These are phyloP conservation scores for Athripsodes cinereus DNA, from an alignment of 2,888 invertebrate species.

Conservation along the genomic window DNA sequence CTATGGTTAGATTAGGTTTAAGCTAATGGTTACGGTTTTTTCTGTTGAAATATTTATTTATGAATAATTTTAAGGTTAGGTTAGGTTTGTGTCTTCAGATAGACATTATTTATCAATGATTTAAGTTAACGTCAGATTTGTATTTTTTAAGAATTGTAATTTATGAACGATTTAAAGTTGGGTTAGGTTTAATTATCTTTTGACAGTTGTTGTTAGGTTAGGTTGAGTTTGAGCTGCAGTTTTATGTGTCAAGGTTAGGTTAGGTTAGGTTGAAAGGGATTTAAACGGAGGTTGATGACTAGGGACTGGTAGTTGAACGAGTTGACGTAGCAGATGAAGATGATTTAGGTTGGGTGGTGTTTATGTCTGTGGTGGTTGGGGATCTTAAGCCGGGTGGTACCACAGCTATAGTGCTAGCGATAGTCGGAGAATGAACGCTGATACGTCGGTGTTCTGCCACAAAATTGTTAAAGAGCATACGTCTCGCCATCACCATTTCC, in stretches of 20 bases:
- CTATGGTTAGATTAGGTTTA: no score
- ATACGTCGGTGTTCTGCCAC: slow-evolving; percentile 54
- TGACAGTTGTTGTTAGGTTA: no score
- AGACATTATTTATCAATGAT: no score
- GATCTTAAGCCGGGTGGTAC: slow-evolving; percentile 20
- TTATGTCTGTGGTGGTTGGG: slow-evolving; percentile 6
- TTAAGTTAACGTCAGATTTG: no score
- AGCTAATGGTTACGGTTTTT: no score
- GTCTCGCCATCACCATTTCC: slow-evolving; percentile 53
- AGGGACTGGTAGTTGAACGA: neutral
- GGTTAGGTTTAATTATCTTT: no score
- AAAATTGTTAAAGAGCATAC: slow-evolving; percentile 56
- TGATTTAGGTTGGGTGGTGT: slow-evolving; percentile 4
- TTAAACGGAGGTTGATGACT: neutral
- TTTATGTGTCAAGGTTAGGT: neutral
- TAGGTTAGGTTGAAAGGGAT: neutral
- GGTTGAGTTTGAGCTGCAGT: no score
- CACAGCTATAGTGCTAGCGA: slow-evolving; percentile 23
- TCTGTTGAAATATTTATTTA: no score
- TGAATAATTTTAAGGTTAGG: no score
- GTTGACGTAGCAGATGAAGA: neutral
- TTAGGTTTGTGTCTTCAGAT: no score
- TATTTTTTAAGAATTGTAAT: no score
- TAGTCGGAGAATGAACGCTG: slow-evolving; percentile 48
- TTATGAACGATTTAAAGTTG: no score